Conservation (phyloP, 2,113 vertebrate species). For the Myotis davidii region DNA sequence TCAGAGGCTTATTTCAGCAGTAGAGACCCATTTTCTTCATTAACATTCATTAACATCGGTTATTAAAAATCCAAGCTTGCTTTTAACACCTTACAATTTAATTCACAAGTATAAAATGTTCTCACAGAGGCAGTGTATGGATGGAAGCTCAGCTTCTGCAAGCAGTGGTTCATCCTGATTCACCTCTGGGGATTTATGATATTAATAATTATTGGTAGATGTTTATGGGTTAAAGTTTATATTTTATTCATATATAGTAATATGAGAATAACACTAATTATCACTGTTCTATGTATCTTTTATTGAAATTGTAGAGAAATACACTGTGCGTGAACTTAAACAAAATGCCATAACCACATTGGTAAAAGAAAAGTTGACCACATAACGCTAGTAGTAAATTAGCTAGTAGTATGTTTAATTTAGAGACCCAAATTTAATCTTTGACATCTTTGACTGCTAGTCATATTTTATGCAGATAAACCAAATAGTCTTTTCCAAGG, state of each 20-base stretch:
- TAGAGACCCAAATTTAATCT: neutral
- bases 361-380: constrained; percentile 9
- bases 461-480: constrained; percentile 53
- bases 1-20: neutral
- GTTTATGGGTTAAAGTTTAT: neutral
- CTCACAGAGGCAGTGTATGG: neutral
- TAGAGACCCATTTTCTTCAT: neutral
- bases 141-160: neutral
- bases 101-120: neutral
- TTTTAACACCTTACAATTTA: neutral
- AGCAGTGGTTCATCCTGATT: neutral
- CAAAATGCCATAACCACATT: neutral
- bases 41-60: constrained; percentile 23
- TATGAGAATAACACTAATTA: neutral
- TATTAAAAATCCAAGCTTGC: neutral
- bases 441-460: neutral
- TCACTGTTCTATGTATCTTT: neutral
- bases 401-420: constrained; percentile 51
- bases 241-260: neutral
- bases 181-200: neutral
- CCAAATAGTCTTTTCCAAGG: neutral
- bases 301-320: neutral
- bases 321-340: neutral
- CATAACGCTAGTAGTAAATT: constrained; percentile 7
- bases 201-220: neutral